A percentile compares a stretch with the other conserved stretches of the same genome.
These are phyloP conservation scores for Psix sp. DNA, from an alignment of 1,140 invertebrate genomes.

Conservation along the genomic window DNA sequence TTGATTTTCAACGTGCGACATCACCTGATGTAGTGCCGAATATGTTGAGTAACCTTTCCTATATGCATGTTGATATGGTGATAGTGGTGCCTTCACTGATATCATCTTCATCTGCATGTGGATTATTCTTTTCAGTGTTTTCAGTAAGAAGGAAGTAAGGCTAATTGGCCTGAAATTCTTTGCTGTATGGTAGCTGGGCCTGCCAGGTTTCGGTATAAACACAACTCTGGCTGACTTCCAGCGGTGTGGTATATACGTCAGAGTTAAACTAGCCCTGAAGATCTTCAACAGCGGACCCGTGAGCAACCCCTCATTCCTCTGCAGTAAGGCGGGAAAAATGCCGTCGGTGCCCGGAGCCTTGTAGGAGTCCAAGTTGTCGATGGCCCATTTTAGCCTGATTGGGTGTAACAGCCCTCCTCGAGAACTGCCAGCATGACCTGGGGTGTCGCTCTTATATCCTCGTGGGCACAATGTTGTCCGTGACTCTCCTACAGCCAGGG, in stretches of 20 bases:
- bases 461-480: too few relatives aligned
- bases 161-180: slow-evolving; percentile 58
- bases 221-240: slow-evolving; percentile 38
- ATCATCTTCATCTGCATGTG: too few relatives aligned
- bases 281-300: slow-evolving; percentile 7
- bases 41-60: slow-evolving; percentile 48
- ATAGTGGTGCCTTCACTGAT: too few relatives aligned
- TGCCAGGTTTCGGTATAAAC: slow-evolving; percentile 54
- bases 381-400: too few relatives aligned
- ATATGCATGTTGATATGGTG: too few relatives aligned
- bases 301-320: slow-evolving; percentile 13
- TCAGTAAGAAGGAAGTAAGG: slow-evolving; percentile 58
- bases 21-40: slow-evolving; percentile 17
- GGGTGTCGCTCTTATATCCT: too few relatives aligned
- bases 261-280: slow-evolving; percentile 13
- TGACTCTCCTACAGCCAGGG: too few relatives aligned
- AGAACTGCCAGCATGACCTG: too few relatives aligned
- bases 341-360: slow-evolving; percentile 38
- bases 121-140: too few relatives aligned
- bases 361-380: too few relatives aligned
- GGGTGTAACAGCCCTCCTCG: too few relatives aligned
- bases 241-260: slow-evolving; percentile 3
- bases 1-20: not conserved
- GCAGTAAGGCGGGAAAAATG: slow-evolving; percentile 36
- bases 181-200: slow-evolving; percentile 6